Base-by-base conservation (phyloP, 2,888 invertebrate genomes). In the Noctua janthe region DNA sequence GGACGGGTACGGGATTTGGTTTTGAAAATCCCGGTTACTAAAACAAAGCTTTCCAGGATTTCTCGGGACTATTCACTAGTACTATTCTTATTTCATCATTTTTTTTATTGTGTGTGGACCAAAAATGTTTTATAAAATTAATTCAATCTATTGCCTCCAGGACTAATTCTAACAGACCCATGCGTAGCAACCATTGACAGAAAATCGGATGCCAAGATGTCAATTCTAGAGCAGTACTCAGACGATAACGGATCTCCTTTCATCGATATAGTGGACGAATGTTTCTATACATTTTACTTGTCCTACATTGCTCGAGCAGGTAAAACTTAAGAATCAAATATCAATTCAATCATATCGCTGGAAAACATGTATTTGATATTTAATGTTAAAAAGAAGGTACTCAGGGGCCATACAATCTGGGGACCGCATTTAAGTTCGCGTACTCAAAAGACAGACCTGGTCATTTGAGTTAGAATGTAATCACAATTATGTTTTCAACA, bases 281-380 rank as follows among this genome's bases (percentile, higher is more conserved):
- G 93, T 81, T 90, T 92, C 56, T 74, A 84, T 4, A 86, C 78
- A 29, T 92, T 87, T 80, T 93, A 91, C 71, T 74, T 94, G 69
- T 91, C 94, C 0, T 94, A 91, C 81, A 92, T 95, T 69, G 84
- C 91, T 35, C 91, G 90, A 77, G 54, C 85, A 71, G 92, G 95
- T 95, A 88, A 85, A n/a, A 67, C 43, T 23, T 67, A 23, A 13
- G 13, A 43, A 66, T 10, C 39, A 39, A 35, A 6, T 23, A 13
- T 43, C 11, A 67, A 43, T 67, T 43, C 43, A 67, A 7, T 7
- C 0, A n/a, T 74, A 29, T 51, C 23, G 0, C 1, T 51, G n/a
- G 5, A 0, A 49, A 35, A 17, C 43, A 29, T 54, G 39, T 66
- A 11, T 39, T 35, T 62, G 15, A 11, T 64, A 17, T 64, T 62